Percentiles rank a stretch among this genome's conserved stretches.
phyloP scores from a whole-genome alignment of 2,888 invertebrate genomes.

The Lissocephala sabroskyi region DNA sequence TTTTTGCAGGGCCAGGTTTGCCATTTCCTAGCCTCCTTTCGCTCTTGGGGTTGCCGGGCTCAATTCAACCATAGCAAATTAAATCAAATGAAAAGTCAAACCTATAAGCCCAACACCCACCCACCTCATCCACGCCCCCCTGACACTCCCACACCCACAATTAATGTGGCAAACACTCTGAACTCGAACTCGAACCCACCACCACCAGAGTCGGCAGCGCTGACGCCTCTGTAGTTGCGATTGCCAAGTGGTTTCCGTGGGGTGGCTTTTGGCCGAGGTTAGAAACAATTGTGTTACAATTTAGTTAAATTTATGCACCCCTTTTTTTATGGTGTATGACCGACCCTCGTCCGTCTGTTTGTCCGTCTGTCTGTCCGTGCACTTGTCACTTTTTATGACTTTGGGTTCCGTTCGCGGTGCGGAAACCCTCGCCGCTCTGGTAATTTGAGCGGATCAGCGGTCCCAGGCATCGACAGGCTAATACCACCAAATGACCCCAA shows the following conservation, averaged over 20 bases:
- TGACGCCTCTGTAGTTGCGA: no score
- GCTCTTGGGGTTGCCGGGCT: not conserved
- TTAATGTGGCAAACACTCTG: not conserved
- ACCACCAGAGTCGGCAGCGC: no score
- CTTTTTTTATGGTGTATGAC: slow-evolving; percentile 26
- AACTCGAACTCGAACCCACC: not conserved
- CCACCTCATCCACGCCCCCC: slow-evolving; percentile 3
- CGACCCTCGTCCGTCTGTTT: no score
- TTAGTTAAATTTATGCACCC: slow-evolving; percentile 59
- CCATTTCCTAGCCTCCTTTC: not conserved
- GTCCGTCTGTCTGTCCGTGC: slow-evolving; percentile 18
- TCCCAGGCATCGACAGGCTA: slow-evolving; percentile 32
- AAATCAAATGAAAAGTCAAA: slow-evolving; percentile 64
- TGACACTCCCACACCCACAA: slow-evolving; percentile 13
- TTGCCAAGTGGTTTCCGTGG: slow-evolving; percentile 20
- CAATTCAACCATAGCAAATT: slow-evolving; percentile 38
- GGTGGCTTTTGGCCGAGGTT: slow-evolving; percentile 24
- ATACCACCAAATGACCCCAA: slow-evolving; percentile 51
- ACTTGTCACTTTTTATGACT: slow-evolving; percentile 53
- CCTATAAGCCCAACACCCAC: slow-evolving; percentile 41
- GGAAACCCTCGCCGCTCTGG: slow-evolving; percentile 13
- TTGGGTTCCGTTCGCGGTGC: not conserved
- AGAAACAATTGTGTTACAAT: slow-evolving; percentile 62
- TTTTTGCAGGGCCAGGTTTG: no score
- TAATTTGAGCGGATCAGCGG: slow-evolving; percentile 43